Base-by-base conservation (phyloP, 2,888 invertebrate species). In the Silvanus unidentatus region DNA sequence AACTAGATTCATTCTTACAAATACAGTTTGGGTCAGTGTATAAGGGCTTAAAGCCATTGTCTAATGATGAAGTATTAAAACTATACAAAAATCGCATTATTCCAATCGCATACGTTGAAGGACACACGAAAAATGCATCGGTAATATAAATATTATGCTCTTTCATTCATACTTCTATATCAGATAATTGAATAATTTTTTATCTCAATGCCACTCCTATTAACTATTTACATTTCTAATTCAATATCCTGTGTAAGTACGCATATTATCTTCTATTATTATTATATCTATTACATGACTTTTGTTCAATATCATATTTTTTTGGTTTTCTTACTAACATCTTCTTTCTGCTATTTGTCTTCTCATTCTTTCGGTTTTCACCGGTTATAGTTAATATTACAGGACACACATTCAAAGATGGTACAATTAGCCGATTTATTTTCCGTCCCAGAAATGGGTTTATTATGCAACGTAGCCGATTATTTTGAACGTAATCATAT, bases 11-110 rank as follows among this genome's bases (percentile, higher is more conserved):
- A 1, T 98, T 96, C 71, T 79, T 96, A 55, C 94, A 97, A 80
- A 94, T 98, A 55, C 97, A 98, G 71, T 80, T 93, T 67, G 97
- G 94, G 38, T 86, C 94, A 1, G 95, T 96, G 1, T 96, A 93
- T 70, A 75, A 88, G 58, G 96, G 96, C 2, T 71, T 90, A 11
- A 86, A 86, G 36, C 84, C 85, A 13, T 79, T 97, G 1, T 77
- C 84, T 1, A 86, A 87, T 56, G 86, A 88, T 5, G 93, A 96
- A 73, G 93, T 96, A 15, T 75, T 90, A 6, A 76, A 82, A 58
- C 69, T 90, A 29, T 97, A 97, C 68, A 88, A 82, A 65, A 90
- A 90, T 69, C 80, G 88, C 57, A 86, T 88, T 51, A 86, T 92
- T 65, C 91, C 91, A 10, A 86, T 90, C 54, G 88, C 88, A 6